These are phyloP conservation scores for Cynodonichthys magdalenae DNA, from an alignment of 2,797 vertebrate species.

Conservation along the genomic window DNA sequence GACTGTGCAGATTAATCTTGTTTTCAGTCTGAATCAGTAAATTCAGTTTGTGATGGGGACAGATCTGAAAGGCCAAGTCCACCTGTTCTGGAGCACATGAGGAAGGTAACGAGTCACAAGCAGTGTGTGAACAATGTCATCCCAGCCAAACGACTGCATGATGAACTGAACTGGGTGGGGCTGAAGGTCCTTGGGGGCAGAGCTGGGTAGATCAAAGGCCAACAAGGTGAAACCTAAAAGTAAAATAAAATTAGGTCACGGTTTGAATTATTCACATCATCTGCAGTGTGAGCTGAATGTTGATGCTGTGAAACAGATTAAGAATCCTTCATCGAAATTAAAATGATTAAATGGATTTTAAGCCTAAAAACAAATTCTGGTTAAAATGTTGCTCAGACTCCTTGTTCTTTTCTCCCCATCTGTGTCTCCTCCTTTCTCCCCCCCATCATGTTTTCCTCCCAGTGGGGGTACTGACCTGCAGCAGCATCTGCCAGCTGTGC, in stretches of 20 bases:
- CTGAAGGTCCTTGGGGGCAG: slow-evolving; percentile 91
- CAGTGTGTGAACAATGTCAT: slow-evolving; percentile 91
- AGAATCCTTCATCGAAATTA: too few relatives aligned
- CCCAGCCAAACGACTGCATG: slow-evolving; percentile 94
- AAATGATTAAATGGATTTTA: neutral
- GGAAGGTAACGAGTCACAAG: slow-evolving; percentile 92
- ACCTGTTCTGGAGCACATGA: slow-evolving; percentile 93
- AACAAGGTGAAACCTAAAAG: slow-evolving; percentile 91
- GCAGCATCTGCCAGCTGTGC: slow-evolving; percentile 91
- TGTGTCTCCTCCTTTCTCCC: neutral
- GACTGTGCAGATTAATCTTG: neutral
- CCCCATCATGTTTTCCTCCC: slow-evolving; percentile 6
- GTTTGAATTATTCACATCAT: neutral
- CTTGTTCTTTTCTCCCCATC: neutral
- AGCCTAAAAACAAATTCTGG: neutral
- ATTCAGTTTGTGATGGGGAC: slow-evolving; percentile 3
- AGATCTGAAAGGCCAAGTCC: neutral
- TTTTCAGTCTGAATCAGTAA: slow-evolving; percentile 2
- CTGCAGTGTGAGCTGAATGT: neutral
- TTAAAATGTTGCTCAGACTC: neutral
- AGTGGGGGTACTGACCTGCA: slow-evolving; percentile 85
- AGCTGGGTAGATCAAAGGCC: slow-evolving; percentile 89
- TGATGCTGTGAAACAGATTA: neutral
- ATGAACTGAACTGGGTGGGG: slow-evolving; percentile 89
- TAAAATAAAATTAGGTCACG: neutral